These are phyloP conservation scores for Agapetus fuscipes DNA, from an alignment of 2,888 invertebrate species.

Conservation along the genomic window DNA sequence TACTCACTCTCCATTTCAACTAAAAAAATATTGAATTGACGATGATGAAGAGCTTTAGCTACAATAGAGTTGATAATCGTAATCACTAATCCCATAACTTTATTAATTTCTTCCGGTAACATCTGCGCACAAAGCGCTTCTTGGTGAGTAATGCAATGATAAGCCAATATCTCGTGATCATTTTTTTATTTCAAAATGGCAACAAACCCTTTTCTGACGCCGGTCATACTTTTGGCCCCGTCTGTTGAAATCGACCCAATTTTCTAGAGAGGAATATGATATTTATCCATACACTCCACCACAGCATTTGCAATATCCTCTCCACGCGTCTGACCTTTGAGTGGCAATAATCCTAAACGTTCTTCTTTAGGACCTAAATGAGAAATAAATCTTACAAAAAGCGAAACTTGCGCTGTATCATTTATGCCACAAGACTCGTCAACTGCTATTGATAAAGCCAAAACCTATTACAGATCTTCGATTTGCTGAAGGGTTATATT, in stretches of 20 bases:
- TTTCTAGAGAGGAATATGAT: neutral
- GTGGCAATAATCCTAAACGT: constrained; percentile 20
- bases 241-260: constrained; percentile 8
- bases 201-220: constrained; percentile 21
- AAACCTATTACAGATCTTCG: constrained; percentile 3
- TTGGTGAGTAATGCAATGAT: constrained; percentile 10
- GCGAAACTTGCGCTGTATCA: constrained; percentile 23
- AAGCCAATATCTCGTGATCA: constrained; percentile 16
- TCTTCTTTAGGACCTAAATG: constrained; percentile 18
- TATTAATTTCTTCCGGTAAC: constrained; percentile 23
- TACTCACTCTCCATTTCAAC: constrained; percentile 25
- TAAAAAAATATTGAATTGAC: constrained; percentile 24
- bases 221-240: constrained; percentile 23
- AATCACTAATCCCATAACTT: constrained; percentile 23
- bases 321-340: constrained; percentile 19
- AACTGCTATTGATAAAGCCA: constrained; percentile 22
- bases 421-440: constrained; percentile 23
- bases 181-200: constrained; percentile 23
- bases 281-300: neutral
- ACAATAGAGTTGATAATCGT: constrained; percentile 23
- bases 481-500: neutral
- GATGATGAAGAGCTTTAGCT: constrained; percentile 24
- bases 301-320: constrained; percentile 24
- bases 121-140: constrained; percentile 24
- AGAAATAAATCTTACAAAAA: constrained; percentile 22